A percentile compares a stretch with the other conserved stretches of the same genome.
Evolutionary conservation across 1,140 invertebrate genomes (phyloP).

Genomic region (Condylostylus longicornis): DNA sequence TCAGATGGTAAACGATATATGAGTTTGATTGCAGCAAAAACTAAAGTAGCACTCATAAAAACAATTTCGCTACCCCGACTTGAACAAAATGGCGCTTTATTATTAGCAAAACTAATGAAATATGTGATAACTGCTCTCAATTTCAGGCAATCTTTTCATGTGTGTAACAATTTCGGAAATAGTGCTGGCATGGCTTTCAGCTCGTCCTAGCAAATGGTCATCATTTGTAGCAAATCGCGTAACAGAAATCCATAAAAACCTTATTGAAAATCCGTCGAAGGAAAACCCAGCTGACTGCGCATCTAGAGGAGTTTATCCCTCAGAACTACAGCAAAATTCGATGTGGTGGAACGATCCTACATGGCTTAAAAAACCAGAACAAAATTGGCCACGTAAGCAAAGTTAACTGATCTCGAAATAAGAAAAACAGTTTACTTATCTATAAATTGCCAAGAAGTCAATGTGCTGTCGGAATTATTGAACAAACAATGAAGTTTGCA

Average conservation of each 20-base stretch:
- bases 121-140: conserved; percentile 8
- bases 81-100: conserved; percentile 21
- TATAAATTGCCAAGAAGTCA: too few species aligned
- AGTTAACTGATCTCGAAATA: too few species aligned
- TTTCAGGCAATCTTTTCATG: not conserved
- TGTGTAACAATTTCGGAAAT: conserved; percentile 24
- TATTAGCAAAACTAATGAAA: conserved; percentile 15
- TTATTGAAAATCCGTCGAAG: too few species aligned
- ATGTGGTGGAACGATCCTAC: too few species aligned
- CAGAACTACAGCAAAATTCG: too few species aligned
- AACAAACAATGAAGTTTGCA: too few species aligned
- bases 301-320: too few species aligned
- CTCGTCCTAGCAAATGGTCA: conserved; percentile 14
- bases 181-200: conserved; percentile 23
- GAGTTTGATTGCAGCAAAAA: conserved; percentile 20
- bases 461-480: too few species aligned
- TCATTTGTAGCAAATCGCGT: conserved; percentile 27
- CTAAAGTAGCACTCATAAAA: conserved; percentile 24
- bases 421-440: too few species aligned
- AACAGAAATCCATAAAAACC: conserved; percentile 18
- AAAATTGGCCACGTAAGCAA: too few species aligned
- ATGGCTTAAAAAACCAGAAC: too few species aligned
- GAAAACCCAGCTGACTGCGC: too few species aligned
- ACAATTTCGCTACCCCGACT: conserved; percentile 16
- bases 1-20: conserved; percentile 5